Evolutionary conservation across 1,140 invertebrate genomes (phyloP), one percentile per base, ranked within the genome.

Genomic region (Xylocopa sonorina): DNA sequence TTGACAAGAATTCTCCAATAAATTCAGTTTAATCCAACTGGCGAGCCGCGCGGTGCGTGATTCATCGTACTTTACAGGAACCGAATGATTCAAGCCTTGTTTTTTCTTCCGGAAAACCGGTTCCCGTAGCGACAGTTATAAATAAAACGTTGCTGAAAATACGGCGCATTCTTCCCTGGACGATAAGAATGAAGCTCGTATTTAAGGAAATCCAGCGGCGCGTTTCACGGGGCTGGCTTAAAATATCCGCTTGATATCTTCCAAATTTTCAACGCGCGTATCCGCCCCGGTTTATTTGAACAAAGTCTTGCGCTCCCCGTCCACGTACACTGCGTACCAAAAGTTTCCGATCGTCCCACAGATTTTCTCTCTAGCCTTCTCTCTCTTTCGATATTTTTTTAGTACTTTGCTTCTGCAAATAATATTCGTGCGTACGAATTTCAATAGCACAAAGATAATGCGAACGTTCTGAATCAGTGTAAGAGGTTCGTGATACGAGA

Each of bases 101-200:
- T 27, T 60, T 72, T 50, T 60, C 55, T 50, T 27, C 41, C 41
- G 69, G 60, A 58, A 72, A 73, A 73, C 69, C 69, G 71, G 71
- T 63, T 73, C 18, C 32, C 32, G 14, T 38, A 24, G 27, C 43
- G 29, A 57, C 63, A 38, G 71, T 73, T 73, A 73, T 73, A 73
- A 51, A 73, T 73, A 73, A 62, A 50, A 21, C 29, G 41, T 38
- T 63, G 5, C n/a, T 73, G 43, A 63, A 63, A 73, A 73, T 50
- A 73, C 24, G 3, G 12, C n/a, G 29, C 43, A 51, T 73, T 48
- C 55, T 34, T 43, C 46, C n/a, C 12, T 18, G 0, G 24, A 3
- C 16, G 55, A 62, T 38, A 73, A 63, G n/a, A 2, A 73, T 73
- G 21, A 0, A 3, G 12, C 7, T 34, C 9, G 5, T 43, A 57